phyloP scores from a whole-genome alignment of 2,888 invertebrate species.

The Polydrusus tereticollis region DNA sequence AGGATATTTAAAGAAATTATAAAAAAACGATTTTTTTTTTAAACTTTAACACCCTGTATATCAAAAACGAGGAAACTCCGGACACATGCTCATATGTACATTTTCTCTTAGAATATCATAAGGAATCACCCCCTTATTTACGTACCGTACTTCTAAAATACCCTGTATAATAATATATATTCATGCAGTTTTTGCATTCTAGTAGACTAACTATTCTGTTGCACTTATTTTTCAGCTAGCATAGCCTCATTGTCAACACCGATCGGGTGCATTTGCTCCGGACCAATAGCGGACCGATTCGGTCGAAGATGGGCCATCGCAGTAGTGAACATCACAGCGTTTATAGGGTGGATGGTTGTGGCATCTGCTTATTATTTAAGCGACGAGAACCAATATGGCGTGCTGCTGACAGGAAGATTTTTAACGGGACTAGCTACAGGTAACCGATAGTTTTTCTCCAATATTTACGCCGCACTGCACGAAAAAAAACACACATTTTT shows the following conservation, averaged over 20 bases:
- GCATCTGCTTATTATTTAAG: constrained; percentile 63
- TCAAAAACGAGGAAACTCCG: no score
- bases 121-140: no score
- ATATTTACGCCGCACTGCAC: background rate
- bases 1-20: no score
- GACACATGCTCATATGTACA: no score
- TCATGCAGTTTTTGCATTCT: no score
- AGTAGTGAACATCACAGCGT: constrained; percentile 67
- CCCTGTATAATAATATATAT: no score
- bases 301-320: constrained; percentile 69
- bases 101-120: no score
- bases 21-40: no score
- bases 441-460: background rate
- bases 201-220: background rate
- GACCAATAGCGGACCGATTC: constrained; percentile 68
- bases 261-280: constrained; percentile 70
- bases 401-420: constrained; percentile 67
- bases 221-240: constrained; percentile 68
- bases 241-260: constrained; percentile 71
- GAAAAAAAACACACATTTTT: background rate
- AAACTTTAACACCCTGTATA: no score
- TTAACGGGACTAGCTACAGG: constrained; percentile 69
- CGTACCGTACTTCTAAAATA: no score
- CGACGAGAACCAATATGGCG: constrained; percentile 58
- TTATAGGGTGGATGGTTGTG: constrained; percentile 70